Base-by-base conservation (phyloP, 2,888 invertebrate species). In the Drosophila subquinaria region DNA sequence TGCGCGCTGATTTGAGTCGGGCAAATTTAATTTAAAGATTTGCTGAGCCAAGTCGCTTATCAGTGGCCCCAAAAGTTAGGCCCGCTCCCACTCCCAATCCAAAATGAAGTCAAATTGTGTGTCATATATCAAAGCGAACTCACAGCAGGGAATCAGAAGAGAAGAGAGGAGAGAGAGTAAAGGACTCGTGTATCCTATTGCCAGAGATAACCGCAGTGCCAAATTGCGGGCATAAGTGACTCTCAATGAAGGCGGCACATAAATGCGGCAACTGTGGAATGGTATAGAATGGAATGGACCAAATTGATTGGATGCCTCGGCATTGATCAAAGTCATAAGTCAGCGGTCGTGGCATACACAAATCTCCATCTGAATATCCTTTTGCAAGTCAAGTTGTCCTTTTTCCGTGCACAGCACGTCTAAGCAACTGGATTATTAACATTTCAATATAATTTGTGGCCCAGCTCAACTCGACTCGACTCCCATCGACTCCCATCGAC, bases 241-340 rank as follows among this genome's bases (percentile, higher is more conserved):
- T 85, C 80, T 79, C 79, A 56, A 77, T 77, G 30, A 30, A 8
- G 30, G 30, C 30, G 62, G 76, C 70, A 69, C 78, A 80, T 80
- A 82, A 86, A 82, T 83, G 78, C 67, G 86, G 78, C 75, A 66
- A 69, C 61, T 76, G 75, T 59, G 68, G 60, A 64, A 27, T 45
- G 20, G 45, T 13, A 45, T 9, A 30, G 48, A 33, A 76, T 15
- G 48, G 50, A 33, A 76, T 63, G 61, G 57, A 69, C 61, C 67
- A 70, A 81, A 81, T 79, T 79, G 81, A 83, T 80, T 82, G 82
- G 81, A 45, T 69, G 80, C 68, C 74, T 65, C 61, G 65, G 72
- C 79, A 76, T 77, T 82, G 88, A 82, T 88, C 90, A 89, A 90
- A 90, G 90, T 90, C 90, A 90, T 88, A 90, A 90, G 90, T 90